Percentiles rank a stretch among this genome's conserved stretches.
These are phyloP conservation scores for Ostrea edulis DNA, from an alignment of 1,140 invertebrate genomes.

Conservation along the genomic window DNA sequence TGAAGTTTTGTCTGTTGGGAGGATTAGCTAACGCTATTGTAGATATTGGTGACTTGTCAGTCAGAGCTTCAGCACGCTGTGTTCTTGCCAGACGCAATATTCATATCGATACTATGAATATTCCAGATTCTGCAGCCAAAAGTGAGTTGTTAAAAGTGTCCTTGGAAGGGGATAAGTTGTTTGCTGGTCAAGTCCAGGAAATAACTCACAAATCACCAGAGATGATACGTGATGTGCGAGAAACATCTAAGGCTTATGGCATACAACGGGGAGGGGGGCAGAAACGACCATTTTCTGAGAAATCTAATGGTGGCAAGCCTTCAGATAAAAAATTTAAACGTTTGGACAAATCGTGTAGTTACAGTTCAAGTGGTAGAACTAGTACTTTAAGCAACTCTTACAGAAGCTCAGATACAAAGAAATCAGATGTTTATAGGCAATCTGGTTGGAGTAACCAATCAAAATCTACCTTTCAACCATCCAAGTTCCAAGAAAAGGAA, in stretches of 20 bases:
- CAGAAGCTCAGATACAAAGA: too few species aligned
- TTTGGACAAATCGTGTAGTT: background rate
- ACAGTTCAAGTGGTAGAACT: too few species aligned
- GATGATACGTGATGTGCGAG: slow-evolving; percentile 38
- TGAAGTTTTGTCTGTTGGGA: background rate
- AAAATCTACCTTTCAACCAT: slow-evolving; percentile 1
- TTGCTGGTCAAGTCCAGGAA: too few species aligned
- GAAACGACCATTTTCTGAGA: background rate
- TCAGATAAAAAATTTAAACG: background rate
- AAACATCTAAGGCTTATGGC: too few species aligned
- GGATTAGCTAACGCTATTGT: slow-evolving; percentile 30
- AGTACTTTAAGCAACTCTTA: too few species aligned
- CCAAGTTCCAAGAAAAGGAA: slow-evolving; percentile 15
- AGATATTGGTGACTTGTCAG: slow-evolving; percentile 36
- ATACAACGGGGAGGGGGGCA: too few species aligned
- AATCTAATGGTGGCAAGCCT: background rate
- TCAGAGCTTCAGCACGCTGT: slow-evolving; percentile 14
- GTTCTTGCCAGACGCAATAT: slow-evolving; percentile 19
- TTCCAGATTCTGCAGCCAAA: too few species aligned
- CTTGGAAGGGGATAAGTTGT: too few species aligned
- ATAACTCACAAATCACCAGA: slow-evolving; percentile 38
- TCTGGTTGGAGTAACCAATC: too few species aligned
- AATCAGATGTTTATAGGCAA: too few species aligned
- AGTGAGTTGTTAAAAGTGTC: too few species aligned
- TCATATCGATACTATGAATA: slow-evolving; percentile 37